Evolutionary conservation across 1,140 invertebrate genomes (phyloP), one percentile per base, ranked within the genome.

Genomic region (Drosophila miranda): DNA sequence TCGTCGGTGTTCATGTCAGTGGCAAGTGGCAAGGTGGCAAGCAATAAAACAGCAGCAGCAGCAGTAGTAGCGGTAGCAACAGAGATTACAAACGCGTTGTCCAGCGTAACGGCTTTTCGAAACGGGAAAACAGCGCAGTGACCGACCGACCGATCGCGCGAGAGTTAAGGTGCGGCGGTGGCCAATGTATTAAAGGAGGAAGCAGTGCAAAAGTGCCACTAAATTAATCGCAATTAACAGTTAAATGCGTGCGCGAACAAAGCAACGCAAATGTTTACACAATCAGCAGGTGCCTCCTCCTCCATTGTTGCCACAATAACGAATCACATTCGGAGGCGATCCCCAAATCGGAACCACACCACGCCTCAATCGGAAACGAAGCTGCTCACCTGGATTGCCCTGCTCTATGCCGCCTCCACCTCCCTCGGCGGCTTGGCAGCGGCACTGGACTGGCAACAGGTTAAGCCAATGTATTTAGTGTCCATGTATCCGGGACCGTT

Each of bases 391-490:
- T 71, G 68, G 19, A 54, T 82, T 21, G 34, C 28, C 61, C 49
- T 75, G 54, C 62, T 59, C n/a, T 54, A 75, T 59, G 63, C 54
- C n/a, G 42, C 38, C 23, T 6, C 42, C 42, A 13, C 11, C 34
- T 38, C 34, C 34, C 11, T 48, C 41, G 59, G 41, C 52, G 52
- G 58, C 42, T 23, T 52, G 21, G 61, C 62, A n/a, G 54, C 55
- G 11, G 78, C 80, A 30, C 58, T 90, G 16, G 89, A 90, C 52
- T 90, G 89, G 89, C 76, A 78, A 51, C 66, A 79, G 61, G 89
- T 90, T 54, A 90, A 90, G 58, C 89, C 89, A 41, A 90, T 90
- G 89, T 89, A 88, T 75, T 62, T 90, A 63, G 77, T 90, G 11
- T 89, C 89, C 49, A 90, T 90, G 82, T 80, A 80, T 66, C 71